Evolutionary conservation across 2,888 invertebrate species (phyloP).

Genomic region (Dinocampus coccinellae): DNA sequence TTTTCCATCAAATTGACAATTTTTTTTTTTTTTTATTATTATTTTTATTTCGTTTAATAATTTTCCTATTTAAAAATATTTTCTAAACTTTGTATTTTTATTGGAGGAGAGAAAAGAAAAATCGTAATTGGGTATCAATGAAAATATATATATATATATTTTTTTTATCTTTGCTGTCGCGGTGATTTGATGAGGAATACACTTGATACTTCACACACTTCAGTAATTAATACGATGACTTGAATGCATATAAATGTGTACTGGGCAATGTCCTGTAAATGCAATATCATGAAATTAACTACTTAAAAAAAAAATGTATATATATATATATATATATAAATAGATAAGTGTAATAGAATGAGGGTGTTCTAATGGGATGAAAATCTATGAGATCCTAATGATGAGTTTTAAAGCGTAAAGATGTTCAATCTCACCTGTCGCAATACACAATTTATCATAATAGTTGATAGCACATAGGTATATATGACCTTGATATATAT

Average conservation of each 20-base stretch:
- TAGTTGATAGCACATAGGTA: neutral
- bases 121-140: neutral
- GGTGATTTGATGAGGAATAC: neutral
- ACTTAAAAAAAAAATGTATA: neutral
- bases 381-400: neutral
- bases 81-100: neutral
- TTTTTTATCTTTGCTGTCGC: neutral
- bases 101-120: too few relatives aligned
- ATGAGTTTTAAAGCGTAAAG: neutral
- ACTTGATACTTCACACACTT: neutral
- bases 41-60: neutral
- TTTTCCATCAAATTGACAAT: neutral
- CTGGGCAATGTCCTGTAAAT: neutral
- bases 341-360: neutral
- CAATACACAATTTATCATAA: conserved; percentile 4
- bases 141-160: too few relatives aligned
- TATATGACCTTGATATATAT: conserved; percentile 1
- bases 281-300: neutral
- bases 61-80: neutral
- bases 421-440: conserved; percentile 7
- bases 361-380: neutral
- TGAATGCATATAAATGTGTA: neutral
- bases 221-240: conserved; percentile 11
- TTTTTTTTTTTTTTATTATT: neutral
- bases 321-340: neutral